These are phyloP conservation scores for Asarcornis scutulata DNA, from an alignment of 2,113 vertebrate genomes.

Conservation along the genomic window DNA sequence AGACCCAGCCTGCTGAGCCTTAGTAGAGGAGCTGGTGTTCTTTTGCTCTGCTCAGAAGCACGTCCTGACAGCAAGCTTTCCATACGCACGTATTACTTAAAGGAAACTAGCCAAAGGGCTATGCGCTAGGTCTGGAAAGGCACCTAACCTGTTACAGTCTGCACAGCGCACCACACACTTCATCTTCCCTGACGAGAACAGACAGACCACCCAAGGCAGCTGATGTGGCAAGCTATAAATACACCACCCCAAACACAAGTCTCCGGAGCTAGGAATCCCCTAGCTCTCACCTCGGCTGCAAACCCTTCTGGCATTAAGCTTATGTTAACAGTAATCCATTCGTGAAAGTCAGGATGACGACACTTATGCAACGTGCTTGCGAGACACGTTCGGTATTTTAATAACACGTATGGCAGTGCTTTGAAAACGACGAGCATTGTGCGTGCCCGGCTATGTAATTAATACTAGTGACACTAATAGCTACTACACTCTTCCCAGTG, in stretches of 20 bases:
- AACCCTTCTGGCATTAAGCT: background rate
- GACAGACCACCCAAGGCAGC: background rate
- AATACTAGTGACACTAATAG: background rate
- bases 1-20: conserved; percentile 4
- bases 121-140: background rate
- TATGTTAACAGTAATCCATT: background rate
- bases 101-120: background rate
- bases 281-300: conserved; percentile 11
- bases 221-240: conserved; percentile 35
- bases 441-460: background rate
- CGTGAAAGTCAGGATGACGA: background rate
- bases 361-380: background rate
- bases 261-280: conserved; percentile 25
- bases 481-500: background rate
- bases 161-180: accelerated
- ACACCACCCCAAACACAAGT: conserved; percentile 43
- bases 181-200: background rate
- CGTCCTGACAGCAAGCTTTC: background rate
- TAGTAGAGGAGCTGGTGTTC: conserved; percentile 4
- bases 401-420: background rate
- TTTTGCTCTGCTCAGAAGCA: background rate
- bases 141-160: background rate
- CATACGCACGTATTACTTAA: background rate
- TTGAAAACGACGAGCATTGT: background rate
- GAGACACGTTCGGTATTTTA: background rate